phyloP scores from a whole-genome alignment of 2,113 vertebrate genomes.

The Epinephelus lanceolatus region DNA sequence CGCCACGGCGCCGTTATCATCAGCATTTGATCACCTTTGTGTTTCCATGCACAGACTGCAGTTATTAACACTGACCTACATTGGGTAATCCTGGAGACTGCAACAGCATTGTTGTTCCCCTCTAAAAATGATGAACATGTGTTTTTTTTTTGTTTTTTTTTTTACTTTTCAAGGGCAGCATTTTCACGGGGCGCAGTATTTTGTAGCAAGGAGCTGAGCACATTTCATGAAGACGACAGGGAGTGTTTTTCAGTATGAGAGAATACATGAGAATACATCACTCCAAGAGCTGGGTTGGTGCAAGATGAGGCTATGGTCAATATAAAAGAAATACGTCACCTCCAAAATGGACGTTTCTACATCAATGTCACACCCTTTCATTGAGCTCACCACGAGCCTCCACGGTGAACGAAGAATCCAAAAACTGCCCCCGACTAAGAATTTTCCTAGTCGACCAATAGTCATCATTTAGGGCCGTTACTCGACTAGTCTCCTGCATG shows the following conservation, averaged over 20 bases:
- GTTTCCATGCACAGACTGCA: constrained; percentile 1
- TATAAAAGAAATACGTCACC: not conserved
- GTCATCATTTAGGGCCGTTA: no score
- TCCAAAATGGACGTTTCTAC: no score
- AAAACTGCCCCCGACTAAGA: no score
- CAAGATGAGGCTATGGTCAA: not conserved
- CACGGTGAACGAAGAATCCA: no score
- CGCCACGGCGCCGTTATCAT: not conserved
- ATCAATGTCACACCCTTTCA: no score
- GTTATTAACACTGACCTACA: constrained; percentile 18
- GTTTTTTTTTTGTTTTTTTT: not conserved
- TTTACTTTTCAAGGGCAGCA: constrained; percentile 1
- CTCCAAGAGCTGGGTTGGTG: not conserved
- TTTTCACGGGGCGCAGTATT: constrained; percentile 34
- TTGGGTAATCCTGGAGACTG: constrained; percentile 29
- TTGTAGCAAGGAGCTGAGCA: constrained; percentile 42
- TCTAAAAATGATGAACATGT: not conserved
- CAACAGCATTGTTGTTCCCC: constrained; percentile 2
- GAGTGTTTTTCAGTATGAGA: not conserved
- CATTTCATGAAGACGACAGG: not conserved
- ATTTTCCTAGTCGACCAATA: no score
- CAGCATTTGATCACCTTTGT: not conserved
- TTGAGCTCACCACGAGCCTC: no score
- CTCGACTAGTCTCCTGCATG: no score
- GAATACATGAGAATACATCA: not conserved